A percentile compares a stretch with the other conserved stretches of the same genome.
These are phyloP conservation scores for Chloroceryle inda DNA, from an alignment of 2,797 vertebrate species.

Conservation along the genomic window DNA sequence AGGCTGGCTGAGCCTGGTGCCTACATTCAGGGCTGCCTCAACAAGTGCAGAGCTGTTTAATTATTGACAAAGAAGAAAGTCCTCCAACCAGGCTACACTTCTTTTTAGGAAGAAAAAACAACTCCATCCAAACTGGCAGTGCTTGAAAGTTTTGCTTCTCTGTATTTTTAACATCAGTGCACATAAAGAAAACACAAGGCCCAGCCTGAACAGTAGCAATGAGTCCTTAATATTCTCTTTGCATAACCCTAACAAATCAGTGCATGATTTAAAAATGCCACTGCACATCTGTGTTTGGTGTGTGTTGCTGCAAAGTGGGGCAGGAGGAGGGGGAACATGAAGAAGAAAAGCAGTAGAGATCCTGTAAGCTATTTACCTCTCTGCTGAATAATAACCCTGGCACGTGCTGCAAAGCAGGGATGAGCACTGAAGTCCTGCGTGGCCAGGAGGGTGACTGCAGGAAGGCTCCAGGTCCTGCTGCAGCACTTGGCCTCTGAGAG, in stretches of 20 bases:
- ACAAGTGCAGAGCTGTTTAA: conserved; percentile 39
- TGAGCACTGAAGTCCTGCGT: neutral
- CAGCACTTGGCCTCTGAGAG: neutral
- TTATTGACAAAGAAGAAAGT: conserved; percentile 30
- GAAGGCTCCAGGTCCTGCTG: neutral
- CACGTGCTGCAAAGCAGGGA: neutral
- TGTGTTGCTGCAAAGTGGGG: neutral
- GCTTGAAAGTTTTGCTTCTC: neutral
- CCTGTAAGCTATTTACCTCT: neutral
- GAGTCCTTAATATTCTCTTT: conserved; percentile 40
- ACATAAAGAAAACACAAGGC: neutral
- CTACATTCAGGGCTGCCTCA: neutral
- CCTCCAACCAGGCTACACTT: neutral
- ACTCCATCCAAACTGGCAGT: neutral
- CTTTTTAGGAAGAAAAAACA: neutral
- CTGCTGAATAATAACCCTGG: neutral
- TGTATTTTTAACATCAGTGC: neutral
- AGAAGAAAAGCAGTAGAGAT: neutral
- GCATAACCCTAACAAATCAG: conserved; percentile 46
- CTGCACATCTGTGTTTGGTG: conserved; percentile 42
- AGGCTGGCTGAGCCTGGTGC: neutral
- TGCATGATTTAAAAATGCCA: conserved; percentile 59
- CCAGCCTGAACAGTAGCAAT: neutral
- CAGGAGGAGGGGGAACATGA: neutral
- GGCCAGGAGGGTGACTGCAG: neutral